phyloP scores from a whole-genome alignment of 2,888 invertebrate species.

The Parthenolecanium corni region DNA sequence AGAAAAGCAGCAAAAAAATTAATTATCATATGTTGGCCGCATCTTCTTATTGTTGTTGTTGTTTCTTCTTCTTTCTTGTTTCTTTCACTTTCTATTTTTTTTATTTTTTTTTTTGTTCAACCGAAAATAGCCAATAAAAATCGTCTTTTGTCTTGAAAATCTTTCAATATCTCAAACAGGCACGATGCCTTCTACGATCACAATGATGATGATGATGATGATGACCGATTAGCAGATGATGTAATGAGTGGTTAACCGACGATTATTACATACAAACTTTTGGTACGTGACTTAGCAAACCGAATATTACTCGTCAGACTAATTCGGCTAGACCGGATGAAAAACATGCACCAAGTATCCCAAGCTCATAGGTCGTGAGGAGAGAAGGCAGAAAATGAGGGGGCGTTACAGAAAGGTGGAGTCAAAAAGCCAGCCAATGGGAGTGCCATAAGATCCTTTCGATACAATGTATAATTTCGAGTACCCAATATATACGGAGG shows the following conservation, averaged over 20 bases:
- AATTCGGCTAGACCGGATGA: conserved; percentile 13
- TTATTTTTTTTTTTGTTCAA: no score
- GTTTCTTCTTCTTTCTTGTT: no score
- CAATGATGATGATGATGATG: conserved; percentile 19
- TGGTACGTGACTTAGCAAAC: conserved; percentile 27
- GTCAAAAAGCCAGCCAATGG: conserved; percentile 8
- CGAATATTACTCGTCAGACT: conserved; percentile 22
- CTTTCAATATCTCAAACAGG: conserved; percentile 11
- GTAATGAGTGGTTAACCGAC: conserved; percentile 25
- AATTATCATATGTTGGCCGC: no score
- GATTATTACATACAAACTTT: conserved; percentile 23
- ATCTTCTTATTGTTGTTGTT: no score
- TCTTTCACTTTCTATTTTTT: no score
- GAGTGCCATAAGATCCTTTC: background rate
- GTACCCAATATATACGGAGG: no score
- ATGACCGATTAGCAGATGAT: conserved; percentile 24
- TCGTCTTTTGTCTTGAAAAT: conserved; percentile 4
- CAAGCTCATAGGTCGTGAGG: background rate
- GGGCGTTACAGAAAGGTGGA: conserved; percentile 16
- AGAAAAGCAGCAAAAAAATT: no score
- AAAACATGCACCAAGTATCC: conserved; percentile 14
- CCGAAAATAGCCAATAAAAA: background rate
- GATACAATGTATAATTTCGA: no score
- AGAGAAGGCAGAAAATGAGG: background rate
- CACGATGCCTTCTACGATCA: conserved; percentile 6